phyloP scores from a whole-genome alignment of 2,797 vertebrate genomes.

The Typhlichthys subterraneus region DNA sequence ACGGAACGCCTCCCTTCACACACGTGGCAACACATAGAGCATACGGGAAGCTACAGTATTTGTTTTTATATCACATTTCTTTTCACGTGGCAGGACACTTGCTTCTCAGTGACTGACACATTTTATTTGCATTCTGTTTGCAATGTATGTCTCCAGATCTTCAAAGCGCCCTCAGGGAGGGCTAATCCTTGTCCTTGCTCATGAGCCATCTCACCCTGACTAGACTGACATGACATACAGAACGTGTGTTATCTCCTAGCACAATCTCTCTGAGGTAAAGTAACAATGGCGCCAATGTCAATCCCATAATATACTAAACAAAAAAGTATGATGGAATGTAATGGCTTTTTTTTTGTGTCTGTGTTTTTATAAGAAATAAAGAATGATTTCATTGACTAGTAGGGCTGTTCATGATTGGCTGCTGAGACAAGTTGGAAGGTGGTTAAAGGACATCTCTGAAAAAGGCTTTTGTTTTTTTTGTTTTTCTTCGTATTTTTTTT shows the following conservation, averaged over 20 bases:
- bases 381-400: slow-evolving; percentile 49
- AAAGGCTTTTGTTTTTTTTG: slow-evolving; percentile 56
- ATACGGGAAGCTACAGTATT: background rate
- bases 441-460: slow-evolving; percentile 73
- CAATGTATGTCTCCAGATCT: too few species aligned
- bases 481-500: slow-evolving; percentile 34
- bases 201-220: slow-evolving; percentile 2
- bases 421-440: slow-evolving; percentile 59
- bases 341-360: slow-evolving; percentile 26
- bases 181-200: slow-evolving; percentile 18
- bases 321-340: slow-evolving; percentile 37
- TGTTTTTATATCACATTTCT: too few species aligned
- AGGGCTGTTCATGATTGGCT: slow-evolving; percentile 71
- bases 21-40: background rate
- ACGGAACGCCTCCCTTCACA: slow-evolving; percentile 34
- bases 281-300: slow-evolving; percentile 32
- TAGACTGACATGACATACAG: background rate
- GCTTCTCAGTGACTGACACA: too few species aligned
- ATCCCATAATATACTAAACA: slow-evolving; percentile 40
- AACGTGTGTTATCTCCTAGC: slow-evolving; percentile 5
- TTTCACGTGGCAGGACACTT: too few species aligned
- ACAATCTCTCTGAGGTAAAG: slow-evolving; percentile 4
- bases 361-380: slow-evolving; percentile 34
- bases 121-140: too few species aligned
- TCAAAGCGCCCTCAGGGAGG: background rate